Evolutionary conservation across 37 sponge, comb jelly and placozoan genomes (phyloP).

Genomic region (Trichoplax adhaerens): DNA sequence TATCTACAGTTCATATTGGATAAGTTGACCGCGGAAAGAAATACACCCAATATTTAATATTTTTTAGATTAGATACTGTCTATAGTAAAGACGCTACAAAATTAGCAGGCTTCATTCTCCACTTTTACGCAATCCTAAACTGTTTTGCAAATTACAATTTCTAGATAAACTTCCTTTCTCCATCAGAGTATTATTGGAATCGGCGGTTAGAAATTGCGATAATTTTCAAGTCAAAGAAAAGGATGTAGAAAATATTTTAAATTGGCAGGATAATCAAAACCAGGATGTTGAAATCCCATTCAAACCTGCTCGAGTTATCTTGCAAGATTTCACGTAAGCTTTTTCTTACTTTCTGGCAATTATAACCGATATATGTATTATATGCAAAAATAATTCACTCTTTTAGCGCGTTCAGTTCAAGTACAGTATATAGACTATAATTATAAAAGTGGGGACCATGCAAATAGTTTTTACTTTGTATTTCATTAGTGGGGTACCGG

Average conservation of each 20-base stretch:
- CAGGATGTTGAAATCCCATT: constrained; percentile 63
- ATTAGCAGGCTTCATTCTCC: no score
- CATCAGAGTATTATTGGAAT: constrained; percentile 60
- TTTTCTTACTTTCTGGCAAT: neutral
- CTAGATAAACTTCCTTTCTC: constrained; percentile 38
- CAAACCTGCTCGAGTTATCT: constrained; percentile 61
- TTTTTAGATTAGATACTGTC: no score
- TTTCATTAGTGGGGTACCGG: constrained; percentile 61
- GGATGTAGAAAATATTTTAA: constrained; percentile 46
- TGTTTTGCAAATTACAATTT: no score
- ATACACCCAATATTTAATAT: no score
- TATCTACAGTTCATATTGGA: no score
- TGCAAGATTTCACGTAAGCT: constrained; percentile 78
- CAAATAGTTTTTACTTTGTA: no score
- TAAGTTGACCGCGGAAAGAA: no score
- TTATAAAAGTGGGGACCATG: no score
- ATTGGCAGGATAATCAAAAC: constrained; percentile 50
- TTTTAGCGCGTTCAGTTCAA: neutral
- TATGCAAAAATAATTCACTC: neutral
- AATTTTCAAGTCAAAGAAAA: constrained; percentile 27
- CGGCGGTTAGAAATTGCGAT: constrained; percentile 74
- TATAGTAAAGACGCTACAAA: no score
- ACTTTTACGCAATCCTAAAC: no score
- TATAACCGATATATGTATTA: neutral
- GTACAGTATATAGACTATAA: no score